A percentile compares a stretch with the other conserved stretches of the same genome.
phyloP scores from a whole-genome alignment of 2,113 vertebrate species.

The Numenius arquata region DNA sequence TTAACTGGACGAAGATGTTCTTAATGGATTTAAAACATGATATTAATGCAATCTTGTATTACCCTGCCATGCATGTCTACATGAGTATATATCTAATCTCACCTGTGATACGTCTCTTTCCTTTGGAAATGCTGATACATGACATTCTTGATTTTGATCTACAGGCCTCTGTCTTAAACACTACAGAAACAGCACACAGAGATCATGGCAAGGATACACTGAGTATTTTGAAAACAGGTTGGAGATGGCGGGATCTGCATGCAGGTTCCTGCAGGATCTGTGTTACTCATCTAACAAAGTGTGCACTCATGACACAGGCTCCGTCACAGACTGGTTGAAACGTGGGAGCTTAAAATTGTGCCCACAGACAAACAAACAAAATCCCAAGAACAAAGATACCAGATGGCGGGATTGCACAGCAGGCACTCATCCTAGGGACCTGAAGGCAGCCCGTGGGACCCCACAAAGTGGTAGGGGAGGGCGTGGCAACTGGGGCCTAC shows the following conservation, averaged over 20 bases:
- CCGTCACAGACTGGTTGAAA: neutral
- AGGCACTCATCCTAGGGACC: too few relatives aligned
- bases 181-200: neutral
- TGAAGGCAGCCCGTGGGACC: neutral
- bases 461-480: neutral
- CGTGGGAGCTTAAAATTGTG: neutral
- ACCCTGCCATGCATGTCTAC: neutral
- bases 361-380: neutral
- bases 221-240: neutral
- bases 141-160: neutral
- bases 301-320: neutral
- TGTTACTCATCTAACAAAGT: neutral
- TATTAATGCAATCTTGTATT: neutral
- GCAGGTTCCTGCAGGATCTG: neutral
- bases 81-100: neutral
- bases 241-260: neutral
- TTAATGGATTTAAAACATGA: neutral
- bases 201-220: neutral
- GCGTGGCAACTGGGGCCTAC: neutral
- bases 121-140: neutral
- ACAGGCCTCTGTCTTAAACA: neutral
- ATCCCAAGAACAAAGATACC: neutral
- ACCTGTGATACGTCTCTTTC: neutral
- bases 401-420: too few relatives aligned
- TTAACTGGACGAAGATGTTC: neutral